Conservation (phyloP, 2,888 invertebrate species). For the Eupelmus urozonus region DNA sequence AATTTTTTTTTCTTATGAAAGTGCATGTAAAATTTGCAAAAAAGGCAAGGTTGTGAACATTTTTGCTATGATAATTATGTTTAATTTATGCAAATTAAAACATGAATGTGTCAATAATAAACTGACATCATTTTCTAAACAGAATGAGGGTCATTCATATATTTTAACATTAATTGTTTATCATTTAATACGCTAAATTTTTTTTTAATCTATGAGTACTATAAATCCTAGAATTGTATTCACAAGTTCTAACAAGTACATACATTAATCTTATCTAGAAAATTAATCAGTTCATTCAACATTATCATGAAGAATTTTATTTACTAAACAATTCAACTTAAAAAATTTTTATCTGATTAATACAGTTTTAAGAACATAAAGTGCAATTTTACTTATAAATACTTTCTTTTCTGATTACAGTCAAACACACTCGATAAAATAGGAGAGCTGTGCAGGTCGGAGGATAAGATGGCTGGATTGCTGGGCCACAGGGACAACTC, state of each 20-base stretch:
- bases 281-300: no score
- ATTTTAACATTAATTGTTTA: slow-evolving; percentile 1
- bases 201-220: no score
- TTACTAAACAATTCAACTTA: background rate
- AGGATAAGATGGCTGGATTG: slow-evolving; percentile 58
- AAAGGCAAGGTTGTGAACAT: slow-evolving; percentile 8
- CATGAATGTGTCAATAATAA: background rate
- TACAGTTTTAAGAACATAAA: background rate
- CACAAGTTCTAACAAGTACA: background rate
- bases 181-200: no score
- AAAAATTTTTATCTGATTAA: background rate
- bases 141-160: background rate
- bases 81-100: slow-evolving; percentile 19
- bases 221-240: no score
- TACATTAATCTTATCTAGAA: background rate
- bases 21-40: slow-evolving; percentile 3
- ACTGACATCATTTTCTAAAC: slow-evolving; percentile 25
- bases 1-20: slow-evolving; percentile 2
- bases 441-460: slow-evolving; percentile 39
- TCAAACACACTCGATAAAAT: slow-evolving; percentile 43
- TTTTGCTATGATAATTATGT: slow-evolving; percentile 13
- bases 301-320: no score
- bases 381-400: slow-evolving; percentile 7
- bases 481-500: slow-evolving; percentile 49
- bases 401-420: slow-evolving; percentile 50